Percentiles rank a stretch among this genome's conserved stretches.
These are phyloP conservation scores for Tokudaia tokunoshimensis DNA, from an alignment of 2,797 vertebrate genomes.

Conservation along the genomic window DNA sequence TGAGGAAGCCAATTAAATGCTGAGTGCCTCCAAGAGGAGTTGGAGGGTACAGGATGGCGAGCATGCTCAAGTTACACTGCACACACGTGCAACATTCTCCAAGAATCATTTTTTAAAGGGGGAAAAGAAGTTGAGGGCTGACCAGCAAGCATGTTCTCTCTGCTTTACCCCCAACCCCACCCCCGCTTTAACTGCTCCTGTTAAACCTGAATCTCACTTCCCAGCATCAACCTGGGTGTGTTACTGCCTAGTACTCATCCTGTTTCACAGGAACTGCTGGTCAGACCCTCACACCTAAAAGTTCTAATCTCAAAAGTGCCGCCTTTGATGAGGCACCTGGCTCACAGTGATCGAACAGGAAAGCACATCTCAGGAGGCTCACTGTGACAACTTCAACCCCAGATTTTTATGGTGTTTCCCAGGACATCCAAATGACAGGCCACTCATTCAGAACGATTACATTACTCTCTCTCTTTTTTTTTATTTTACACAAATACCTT, in stretches of 20 bases:
- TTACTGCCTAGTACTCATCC: not conserved
- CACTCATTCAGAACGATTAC: not conserved
- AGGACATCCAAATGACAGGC: not conserved
- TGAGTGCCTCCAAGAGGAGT: not conserved
- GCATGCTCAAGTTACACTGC: not conserved
- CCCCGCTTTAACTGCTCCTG: too few species aligned
- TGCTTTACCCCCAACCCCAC: not conserved
- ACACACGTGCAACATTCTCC: not conserved
- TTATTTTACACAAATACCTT: too few species aligned
- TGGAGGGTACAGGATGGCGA: too few species aligned
- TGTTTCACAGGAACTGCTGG: not conserved
- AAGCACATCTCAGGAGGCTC: not conserved
- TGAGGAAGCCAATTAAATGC: not conserved
- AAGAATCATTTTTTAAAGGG: not conserved
- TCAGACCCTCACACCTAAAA: not conserved
- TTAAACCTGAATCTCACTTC: not conserved
- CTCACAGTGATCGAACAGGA: not conserved
- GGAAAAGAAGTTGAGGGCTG: not conserved
- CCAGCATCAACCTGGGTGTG: not conserved
- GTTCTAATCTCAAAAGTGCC: not conserved
- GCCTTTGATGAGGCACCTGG: not conserved
- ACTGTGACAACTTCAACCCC: not conserved
- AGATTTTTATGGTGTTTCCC: not conserved
- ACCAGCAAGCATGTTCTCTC: not conserved
- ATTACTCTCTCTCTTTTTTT: not conserved